Evolutionary conservation across 2,797 vertebrate genomes (phyloP).

Genomic region (Setipinna tenuifilis): DNA sequence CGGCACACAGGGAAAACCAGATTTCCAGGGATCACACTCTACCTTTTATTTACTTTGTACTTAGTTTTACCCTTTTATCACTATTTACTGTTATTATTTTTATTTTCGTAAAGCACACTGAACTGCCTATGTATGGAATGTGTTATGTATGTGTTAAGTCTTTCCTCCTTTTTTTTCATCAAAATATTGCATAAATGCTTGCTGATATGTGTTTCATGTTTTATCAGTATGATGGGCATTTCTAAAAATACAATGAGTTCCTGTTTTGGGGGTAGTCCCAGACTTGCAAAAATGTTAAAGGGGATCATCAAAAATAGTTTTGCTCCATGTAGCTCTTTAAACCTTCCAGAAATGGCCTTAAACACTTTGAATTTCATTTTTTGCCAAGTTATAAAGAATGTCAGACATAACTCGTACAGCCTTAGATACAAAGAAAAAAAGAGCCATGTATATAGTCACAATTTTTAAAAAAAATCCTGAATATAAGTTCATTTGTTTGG

Average conservation of each 20-base stretch:
- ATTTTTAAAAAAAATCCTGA: too few relatives aligned
- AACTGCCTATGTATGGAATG: too few relatives aligned
- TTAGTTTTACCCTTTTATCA: too few relatives aligned
- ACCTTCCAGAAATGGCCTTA: not conserved
- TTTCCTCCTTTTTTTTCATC: not conserved
- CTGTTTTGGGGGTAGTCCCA: not conserved
- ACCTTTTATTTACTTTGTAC: not conserved
- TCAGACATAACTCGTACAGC: too few relatives aligned
- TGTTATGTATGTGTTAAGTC: too few relatives aligned
- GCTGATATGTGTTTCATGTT: not conserved
- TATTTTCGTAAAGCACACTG: too few relatives aligned
- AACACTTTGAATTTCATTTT: too few relatives aligned
- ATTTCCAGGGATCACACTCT: not conserved
- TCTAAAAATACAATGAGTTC: not conserved
- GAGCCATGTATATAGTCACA: too few relatives aligned
- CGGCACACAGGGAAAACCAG: not conserved
- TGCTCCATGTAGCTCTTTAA: not conserved
- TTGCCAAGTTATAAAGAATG: too few relatives aligned
- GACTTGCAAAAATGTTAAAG: not conserved
- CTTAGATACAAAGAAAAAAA: too few relatives aligned
- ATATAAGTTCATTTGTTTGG: too few relatives aligned
- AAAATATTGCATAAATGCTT: not conserved
- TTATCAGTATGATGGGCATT: not conserved
- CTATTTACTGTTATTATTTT: too few relatives aligned
- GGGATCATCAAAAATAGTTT: not conserved